These are phyloP conservation scores for Chrysomela aeneicollis DNA, from an alignment of 2,888 invertebrate species.

Conservation along the genomic window DNA sequence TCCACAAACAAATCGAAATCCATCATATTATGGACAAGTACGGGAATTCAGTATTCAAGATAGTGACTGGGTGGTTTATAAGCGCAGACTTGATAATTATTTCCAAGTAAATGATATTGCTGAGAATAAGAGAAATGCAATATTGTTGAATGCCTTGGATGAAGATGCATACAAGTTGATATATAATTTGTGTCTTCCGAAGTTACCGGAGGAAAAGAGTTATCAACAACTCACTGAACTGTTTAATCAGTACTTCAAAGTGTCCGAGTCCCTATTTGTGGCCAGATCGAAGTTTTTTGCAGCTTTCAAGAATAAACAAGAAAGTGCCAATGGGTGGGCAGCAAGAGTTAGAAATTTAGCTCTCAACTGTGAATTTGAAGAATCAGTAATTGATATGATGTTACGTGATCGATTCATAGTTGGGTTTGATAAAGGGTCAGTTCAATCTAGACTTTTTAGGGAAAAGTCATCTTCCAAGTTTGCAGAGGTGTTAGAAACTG, in stretches of 20 bases:
- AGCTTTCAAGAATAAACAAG: conserved; percentile 9
- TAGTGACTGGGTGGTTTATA: conserved; percentile 1
- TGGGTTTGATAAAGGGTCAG: conserved; percentile 19
- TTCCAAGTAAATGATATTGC: neutral
- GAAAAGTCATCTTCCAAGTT: conserved; percentile 20
- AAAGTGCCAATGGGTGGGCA: conserved; percentile 19
- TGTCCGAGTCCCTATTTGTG: conserved; percentile 15
- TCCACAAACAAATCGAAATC: too few relatives aligned
- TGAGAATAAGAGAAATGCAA: neutral
- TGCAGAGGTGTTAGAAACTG: conserved; percentile 18
- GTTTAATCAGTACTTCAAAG: conserved; percentile 19
- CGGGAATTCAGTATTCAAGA: neutral
- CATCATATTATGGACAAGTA: conserved; percentile 16
- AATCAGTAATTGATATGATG: conserved; percentile 25
- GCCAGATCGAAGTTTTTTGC: conserved; percentile 16
- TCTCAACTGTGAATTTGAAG: conserved; percentile 15
- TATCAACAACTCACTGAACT: conserved; percentile 13
- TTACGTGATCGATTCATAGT: conserved; percentile 18
- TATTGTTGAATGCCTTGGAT: conserved; percentile 14
- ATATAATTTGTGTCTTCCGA: conserved; percentile 17
- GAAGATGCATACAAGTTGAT: conserved; percentile 20
- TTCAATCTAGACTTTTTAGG: conserved; percentile 22
- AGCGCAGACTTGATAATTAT: neutral
- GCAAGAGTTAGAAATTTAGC: conserved; percentile 9
- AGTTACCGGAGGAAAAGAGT: conserved; percentile 13